Base-by-base conservation (phyloP, 1,140 invertebrate genomes). In the Trichomalopsis sarcophagae region DNA sequence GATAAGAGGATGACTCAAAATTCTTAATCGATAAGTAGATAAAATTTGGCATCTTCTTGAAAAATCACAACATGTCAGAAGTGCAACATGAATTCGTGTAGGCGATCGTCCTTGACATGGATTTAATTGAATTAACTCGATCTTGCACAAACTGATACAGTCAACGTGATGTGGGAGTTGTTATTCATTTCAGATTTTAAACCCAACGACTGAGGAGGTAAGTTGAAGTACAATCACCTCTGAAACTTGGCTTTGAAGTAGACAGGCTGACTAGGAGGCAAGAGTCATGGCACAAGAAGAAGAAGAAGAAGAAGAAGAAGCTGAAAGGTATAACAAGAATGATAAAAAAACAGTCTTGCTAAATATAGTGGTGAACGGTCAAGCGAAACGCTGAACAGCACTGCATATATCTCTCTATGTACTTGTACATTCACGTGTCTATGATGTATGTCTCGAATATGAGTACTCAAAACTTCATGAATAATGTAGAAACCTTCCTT, bases 301-400 rank as follows among this genome's bases (percentile, higher is more conserved):
- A 66, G 62, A 73, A 50, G 14, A 13, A 50, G 14, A 69, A 76
- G 79, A 36, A 77, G 55, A 80, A 86, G 80, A 87, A 88, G 71
- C 44, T 44, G 47, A 86, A 44, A 87, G 85, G 40, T 81, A 36
- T 36, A 82, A 81, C 71, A 84, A 86, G 82, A 75, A 84, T 73
- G 86, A 89, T 76, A 87, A 90, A 89, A 91, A 90, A 90, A 89
- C 88, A 86, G 82, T 79, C 75, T 55, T 9, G 79, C 89, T 91
- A 92, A 92, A 91, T 92, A 91, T 92, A 92, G 90, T 81, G 90
- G 87, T 90, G 90, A 91, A 90, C 88, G 87, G 87, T 90, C 86
- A 84, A 87, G 85, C 87, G 50, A 84, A 88, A 87, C 85, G 89
- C 84, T 82, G 82, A 86, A 73, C 84, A 86, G 75, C 79, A 89